Evolutionary conservation across 1,140 invertebrate species (phyloP).

Genomic region (Lethocerus indicus): DNA sequence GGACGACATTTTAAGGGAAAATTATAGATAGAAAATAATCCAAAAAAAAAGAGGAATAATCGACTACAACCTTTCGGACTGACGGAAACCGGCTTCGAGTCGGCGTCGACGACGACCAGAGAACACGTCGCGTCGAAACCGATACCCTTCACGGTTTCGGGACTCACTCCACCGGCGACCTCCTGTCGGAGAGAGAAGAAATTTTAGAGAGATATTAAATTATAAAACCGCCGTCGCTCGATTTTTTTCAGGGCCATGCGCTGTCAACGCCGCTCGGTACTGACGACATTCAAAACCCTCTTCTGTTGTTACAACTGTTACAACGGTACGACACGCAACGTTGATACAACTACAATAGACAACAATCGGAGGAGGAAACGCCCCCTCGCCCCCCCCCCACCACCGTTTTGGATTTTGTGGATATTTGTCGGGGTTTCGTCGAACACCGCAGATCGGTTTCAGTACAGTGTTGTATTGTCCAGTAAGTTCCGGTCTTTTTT

Average conservation of each 20-base stretch:
- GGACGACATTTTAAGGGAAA: too few species aligned
- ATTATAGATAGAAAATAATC: background rate
- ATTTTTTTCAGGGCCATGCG: background rate
- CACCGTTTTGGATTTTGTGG: too few species aligned
- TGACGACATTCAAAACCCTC: background rate
- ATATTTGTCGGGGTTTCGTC: too few species aligned
- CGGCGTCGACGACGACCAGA: constrained; percentile 58
- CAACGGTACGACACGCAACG: background rate
- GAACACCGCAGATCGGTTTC: too few species aligned
- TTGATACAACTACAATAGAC: background rate
- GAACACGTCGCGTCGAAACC: constrained; percentile 96
- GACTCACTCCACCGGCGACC: constrained; percentile 34
- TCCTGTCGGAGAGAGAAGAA: constrained; percentile 28
- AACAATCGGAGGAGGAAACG: too few species aligned
- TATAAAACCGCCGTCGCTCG: background rate
- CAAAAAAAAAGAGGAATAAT: background rate
- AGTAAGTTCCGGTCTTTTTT: too few species aligned
- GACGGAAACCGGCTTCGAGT: constrained; percentile 52
- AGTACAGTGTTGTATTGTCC: too few species aligned
- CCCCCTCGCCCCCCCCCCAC: too few species aligned
- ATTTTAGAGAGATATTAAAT: background rate
- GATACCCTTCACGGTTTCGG: constrained; percentile 53
- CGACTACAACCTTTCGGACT: constrained; percentile 43
- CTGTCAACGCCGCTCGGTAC: background rate
- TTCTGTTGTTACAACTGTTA: background rate